phyloP scores from a whole-genome alignment of 2,888 invertebrate species.

The Ochropleura leucogaster region DNA sequence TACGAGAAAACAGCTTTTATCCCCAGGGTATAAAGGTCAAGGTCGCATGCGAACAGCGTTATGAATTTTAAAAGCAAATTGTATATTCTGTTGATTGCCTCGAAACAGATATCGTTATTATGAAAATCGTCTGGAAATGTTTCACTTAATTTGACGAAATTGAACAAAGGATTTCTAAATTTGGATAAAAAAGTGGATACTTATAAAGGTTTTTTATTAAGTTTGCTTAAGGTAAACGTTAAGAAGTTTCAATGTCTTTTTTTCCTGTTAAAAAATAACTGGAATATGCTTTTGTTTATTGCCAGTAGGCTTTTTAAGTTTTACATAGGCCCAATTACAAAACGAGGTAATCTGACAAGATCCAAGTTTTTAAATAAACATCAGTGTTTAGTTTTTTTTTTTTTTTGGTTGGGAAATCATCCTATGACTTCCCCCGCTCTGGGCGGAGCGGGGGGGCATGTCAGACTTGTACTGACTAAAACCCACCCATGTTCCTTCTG shows the following conservation, averaged over 20 bases:
- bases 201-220: conserved; percentile 20
- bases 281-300: neutral
- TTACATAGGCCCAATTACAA: neutral
- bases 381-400: no score
- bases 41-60: conserved; percentile 50
- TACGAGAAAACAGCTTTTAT: conserved; percentile 62
- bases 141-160: conserved; percentile 32
- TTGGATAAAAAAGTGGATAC: conserved; percentile 16
- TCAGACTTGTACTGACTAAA: no score
- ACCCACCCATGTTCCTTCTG: no score
- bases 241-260: neutral
- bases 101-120: conserved; percentile 65
- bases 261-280: conserved; percentile 6
- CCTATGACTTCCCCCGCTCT: no score
- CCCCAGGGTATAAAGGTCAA: conserved; percentile 45
- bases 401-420: no score
- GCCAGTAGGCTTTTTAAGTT: no score
- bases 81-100: conserved; percentile 65
- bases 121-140: conserved; percentile 52
- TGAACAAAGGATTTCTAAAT: conserved; percentile 37
- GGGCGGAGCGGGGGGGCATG: no score
- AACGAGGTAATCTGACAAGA: neutral
- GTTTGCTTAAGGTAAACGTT: conserved; percentile 6
- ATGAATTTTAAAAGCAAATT: conserved; percentile 69
- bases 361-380: neutral